Base-by-base conservation (phyloP, 64 coral and sea anemone species). In the Porites australiensis region DNA sequence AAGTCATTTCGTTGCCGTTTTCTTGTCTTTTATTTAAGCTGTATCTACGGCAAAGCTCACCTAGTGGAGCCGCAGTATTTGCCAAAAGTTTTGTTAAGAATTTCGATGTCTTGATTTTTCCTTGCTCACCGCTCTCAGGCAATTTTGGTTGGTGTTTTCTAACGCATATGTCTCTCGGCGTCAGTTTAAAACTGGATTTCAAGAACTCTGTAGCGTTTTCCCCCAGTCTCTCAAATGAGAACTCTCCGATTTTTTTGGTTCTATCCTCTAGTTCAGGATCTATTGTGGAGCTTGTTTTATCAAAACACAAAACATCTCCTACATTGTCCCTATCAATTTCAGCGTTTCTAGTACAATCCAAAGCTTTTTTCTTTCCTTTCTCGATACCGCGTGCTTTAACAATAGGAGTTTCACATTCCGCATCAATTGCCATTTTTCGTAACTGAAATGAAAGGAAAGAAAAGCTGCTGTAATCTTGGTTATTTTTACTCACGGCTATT, bases 351-450 rank as follows among this genome's bases (percentile, higher is more conserved):
- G 12, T 4, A 57, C 12, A 57, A 12, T 12, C 54, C 54, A 57
- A 57, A 57, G 54, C 8, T 81, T n/a, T 47, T 18, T n/a, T 83
- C n/a, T 3, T 8, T 11, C 46, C 47, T 19, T 64, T 27, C 15
- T 58, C 13, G 48, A 45, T 43, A 5, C 58, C 79, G 1, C 79
- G 60, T 47, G 79, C 64, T 83, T 83, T 83, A 48, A 45, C 60
- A 8, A 57, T 15, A 45, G 43, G 79, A 49, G 43, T 65, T 46
- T 47, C 61, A 83, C 60, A 37, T 48, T 83, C 13, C 16, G 64
- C 27, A 48, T 83, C 16, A 13, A 83, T 83, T 37, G 79, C 79
- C 79, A 19, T 83, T 27, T 83, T 64, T 43, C 27, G 58, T 65
- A 83, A 65, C 79, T 83, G 8, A 16, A 83, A 65, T 8, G 27